These are phyloP conservation scores for Verasper variegatus DNA, from an alignment of 2,113 vertebrate species.

Conservation along the genomic window DNA sequence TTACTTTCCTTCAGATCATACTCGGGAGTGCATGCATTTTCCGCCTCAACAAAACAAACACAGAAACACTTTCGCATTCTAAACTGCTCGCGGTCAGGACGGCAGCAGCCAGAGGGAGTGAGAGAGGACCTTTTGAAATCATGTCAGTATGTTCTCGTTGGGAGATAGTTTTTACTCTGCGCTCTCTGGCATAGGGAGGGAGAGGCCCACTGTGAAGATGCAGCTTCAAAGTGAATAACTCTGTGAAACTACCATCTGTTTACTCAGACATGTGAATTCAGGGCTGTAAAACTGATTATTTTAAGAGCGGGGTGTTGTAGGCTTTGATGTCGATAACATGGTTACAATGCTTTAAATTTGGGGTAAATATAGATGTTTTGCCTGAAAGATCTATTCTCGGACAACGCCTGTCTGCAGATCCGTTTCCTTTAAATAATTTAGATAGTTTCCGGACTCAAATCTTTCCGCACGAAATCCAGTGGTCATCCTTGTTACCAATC, in stretches of 20 bases:
- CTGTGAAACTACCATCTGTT: constrained; percentile 59
- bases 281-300: constrained; percentile 38
- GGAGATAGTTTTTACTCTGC: constrained; percentile 52
- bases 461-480: constrained; percentile 7
- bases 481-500: neutral
- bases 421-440: neutral
- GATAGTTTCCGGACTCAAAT: constrained; percentile 1
- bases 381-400: constrained; percentile 16
- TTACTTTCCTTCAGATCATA: constrained; percentile 82
- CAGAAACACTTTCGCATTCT: constrained; percentile 70
- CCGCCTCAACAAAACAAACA: constrained; percentile 85
- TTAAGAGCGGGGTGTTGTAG: constrained; percentile 31
- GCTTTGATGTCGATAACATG: constrained; percentile 57
- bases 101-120: constrained; percentile 39
- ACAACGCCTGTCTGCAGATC: constrained; percentile 3
- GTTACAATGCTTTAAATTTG: constrained; percentile 34
- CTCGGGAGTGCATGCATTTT: constrained; percentile 76
- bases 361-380: constrained; percentile 35
- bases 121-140: constrained; percentile 57
- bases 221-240: constrained; percentile 67
- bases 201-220: constrained; percentile 33
- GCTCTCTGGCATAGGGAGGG: constrained; percentile 27
- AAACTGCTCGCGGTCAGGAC: constrained; percentile 46
- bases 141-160: constrained; percentile 63
- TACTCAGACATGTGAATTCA: constrained; percentile 34